phyloP scores from a whole-genome alignment of 2,113 vertebrate species.

The Pitta sordida region DNA sequence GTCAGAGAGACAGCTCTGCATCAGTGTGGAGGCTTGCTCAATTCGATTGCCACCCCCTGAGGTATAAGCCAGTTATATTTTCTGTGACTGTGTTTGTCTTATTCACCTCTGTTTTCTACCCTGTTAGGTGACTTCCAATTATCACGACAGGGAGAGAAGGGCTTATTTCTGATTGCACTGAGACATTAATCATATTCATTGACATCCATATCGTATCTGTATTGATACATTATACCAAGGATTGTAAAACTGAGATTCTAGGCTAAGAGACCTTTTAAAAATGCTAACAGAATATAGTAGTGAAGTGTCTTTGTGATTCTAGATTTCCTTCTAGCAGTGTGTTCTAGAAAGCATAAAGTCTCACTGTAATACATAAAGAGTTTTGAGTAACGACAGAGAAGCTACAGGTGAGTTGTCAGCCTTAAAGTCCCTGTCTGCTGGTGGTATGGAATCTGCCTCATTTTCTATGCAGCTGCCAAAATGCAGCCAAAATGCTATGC shows the following conservation, averaged over 20 bases:
- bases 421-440: not conserved
- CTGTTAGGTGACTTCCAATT: not conserved
- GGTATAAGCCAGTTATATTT: constrained; percentile 64
- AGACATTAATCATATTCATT: not conserved
- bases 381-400: not conserved
- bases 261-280: not conserved
- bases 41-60: constrained; percentile 77
- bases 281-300: not conserved
- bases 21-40: constrained; percentile 77
- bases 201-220: not conserved
- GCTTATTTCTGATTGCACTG: not conserved
- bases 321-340: not conserved
- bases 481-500: not conserved
- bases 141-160: not conserved
- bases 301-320: not conserved
- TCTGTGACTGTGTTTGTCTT: not conserved
- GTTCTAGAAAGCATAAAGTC: not conserved
- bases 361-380: not conserved
- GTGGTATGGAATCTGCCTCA: not conserved
- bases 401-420: not conserved
- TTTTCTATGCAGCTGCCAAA: not conserved
- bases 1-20: constrained; percentile 80
- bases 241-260: not conserved
- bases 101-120: not conserved
- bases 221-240: not conserved